Conservation (phyloP, 2,888 invertebrate species). For the Rhorus exstirpatorius region DNA sequence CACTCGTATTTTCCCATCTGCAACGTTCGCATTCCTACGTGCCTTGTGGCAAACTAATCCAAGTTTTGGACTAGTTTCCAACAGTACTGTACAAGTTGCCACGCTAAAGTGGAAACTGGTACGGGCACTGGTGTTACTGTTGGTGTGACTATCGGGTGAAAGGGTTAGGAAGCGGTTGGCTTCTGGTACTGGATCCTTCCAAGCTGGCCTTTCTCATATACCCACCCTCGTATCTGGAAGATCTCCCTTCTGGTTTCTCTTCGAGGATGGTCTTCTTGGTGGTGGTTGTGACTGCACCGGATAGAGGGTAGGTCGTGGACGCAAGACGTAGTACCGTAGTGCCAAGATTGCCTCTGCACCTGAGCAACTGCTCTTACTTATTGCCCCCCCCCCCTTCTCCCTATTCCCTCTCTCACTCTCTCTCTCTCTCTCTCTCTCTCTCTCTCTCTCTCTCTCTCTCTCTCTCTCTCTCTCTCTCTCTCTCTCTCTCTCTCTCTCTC, state of each 20-base stretch:
- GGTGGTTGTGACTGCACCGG: not conserved
- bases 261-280: conserved; percentile 1
- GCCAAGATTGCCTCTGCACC: conserved; percentile 74
- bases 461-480: too few species aligned
- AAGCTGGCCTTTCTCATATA: conserved; percentile 19
- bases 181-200: conserved; percentile 39
- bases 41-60: conserved; percentile 78
- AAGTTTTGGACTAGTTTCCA: conserved; percentile 77
- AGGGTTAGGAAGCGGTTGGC: conserved; percentile 25
- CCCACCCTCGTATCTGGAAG: conserved; percentile 5
- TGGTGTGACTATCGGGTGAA: conserved; percentile 44
- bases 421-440: not conserved
- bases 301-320: conserved; percentile 4
- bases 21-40: conserved; percentile 69
- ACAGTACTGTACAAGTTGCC: conserved; percentile 61
- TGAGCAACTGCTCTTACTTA: conserved; percentile 73
- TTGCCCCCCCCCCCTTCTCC: conserved; percentile 24
- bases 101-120: conserved; percentile 73
- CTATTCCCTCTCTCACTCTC: not conserved
- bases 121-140: conserved; percentile 52
- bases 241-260: conserved; percentile 4
- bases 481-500: too few species aligned
- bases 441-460: too few species aligned
- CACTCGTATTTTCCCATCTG: conserved; percentile 49
- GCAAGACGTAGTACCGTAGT: not conserved